A percentile compares a stretch with the other conserved stretches of the same genome.
Conservation (phyloP, 2,888 invertebrate genomes). For the Acronicta psi region DNA sequence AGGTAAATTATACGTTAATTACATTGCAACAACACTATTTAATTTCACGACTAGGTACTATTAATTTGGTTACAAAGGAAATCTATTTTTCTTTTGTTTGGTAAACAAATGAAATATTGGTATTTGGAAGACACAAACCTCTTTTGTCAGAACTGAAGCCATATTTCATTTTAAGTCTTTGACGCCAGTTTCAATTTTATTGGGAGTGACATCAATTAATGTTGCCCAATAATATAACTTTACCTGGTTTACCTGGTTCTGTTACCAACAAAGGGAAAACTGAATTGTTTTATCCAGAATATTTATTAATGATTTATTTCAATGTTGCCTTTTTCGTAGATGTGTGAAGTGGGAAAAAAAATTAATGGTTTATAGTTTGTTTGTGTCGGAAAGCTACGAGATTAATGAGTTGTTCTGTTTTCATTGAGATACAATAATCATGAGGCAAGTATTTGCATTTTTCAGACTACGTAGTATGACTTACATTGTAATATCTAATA, state of each 20-base stretch:
- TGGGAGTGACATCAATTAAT: conserved; percentile 7
- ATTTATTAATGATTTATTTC: too few relatives aligned
- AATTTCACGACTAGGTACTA: conserved; percentile 69
- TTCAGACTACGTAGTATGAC: background rate
- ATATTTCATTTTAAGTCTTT: background rate
- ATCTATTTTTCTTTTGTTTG: conserved; percentile 30
- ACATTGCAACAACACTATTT: conserved; percentile 74
- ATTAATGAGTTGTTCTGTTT: too few relatives aligned
- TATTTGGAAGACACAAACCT: conserved; percentile 30
- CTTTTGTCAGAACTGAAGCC: conserved; percentile 28
- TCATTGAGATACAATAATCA: too few relatives aligned
- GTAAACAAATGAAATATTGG: conserved; percentile 54
- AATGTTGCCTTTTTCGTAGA: too few relatives aligned
- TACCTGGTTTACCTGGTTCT: background rate
- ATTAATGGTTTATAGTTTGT: too few relatives aligned
- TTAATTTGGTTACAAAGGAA: conserved; percentile 63
- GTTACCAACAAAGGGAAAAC: background rate
- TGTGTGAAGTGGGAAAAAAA: too few relatives aligned
- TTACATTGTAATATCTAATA: background rate
- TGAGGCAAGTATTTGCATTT: too few relatives aligned
- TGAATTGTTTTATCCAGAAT: background rate
- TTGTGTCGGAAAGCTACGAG: too few relatives aligned
- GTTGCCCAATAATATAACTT: background rate
- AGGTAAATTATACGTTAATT: conserved; percentile 83
- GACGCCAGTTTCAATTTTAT: conserved; percentile 9